Evolutionary conservation across 2,113 vertebrate species (phyloP).

Genomic region (Parotia lawesii): DNA sequence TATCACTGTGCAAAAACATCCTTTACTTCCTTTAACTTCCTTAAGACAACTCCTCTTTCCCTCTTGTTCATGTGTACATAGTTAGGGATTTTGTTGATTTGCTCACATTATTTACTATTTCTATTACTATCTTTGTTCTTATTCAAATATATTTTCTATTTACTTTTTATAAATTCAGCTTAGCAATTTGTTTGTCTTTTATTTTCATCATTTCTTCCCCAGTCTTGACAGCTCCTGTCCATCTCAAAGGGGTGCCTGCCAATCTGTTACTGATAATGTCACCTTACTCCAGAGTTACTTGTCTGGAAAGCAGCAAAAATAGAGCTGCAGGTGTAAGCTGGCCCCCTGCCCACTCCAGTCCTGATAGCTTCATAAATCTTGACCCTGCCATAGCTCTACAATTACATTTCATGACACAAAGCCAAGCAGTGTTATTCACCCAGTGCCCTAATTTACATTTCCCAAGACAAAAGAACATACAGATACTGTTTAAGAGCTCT

Average conservation of each 20-base stretch:
- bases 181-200: neutral
- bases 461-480: conserved; percentile 66
- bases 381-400: conserved; percentile 44
- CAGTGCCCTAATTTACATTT: conserved; percentile 70
- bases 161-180: neutral
- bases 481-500: conserved; percentile 65
- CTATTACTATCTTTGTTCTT: neutral
- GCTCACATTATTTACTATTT: neutral
- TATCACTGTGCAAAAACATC: neutral
- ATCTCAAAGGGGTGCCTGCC: neutral
- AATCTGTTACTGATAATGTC: neutral
- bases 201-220: neutral
- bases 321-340: conserved; percentile 63
- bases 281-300: neutral
- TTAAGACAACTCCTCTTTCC: neutral
- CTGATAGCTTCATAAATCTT: conserved; percentile 74
- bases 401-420: conserved; percentile 72
- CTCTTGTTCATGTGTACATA: neutral
- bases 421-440: conserved; percentile 68
- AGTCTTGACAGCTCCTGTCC: neutral
- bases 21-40: neutral
- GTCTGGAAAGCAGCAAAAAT: conserved; percentile 18
- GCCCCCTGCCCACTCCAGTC: conserved; percentile 49
- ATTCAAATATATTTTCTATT: neutral
- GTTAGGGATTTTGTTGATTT: neutral